Conservation (phyloP, 2,113 vertebrate genomes). For the Nannospalax galili region DNA sequence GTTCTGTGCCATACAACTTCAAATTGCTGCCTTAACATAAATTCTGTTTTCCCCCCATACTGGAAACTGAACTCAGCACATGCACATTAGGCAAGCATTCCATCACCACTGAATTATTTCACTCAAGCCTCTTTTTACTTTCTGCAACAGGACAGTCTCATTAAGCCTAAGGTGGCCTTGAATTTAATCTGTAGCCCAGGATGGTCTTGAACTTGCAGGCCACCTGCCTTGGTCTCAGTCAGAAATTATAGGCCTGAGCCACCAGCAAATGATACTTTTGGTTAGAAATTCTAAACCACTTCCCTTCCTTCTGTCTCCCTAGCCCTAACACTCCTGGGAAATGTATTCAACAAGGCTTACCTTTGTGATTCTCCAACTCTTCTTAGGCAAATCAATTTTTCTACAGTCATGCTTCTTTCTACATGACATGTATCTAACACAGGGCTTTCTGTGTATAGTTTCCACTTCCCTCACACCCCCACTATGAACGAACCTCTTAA, state of each 20-base stretch:
- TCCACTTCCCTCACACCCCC: background rate
- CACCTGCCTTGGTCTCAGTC: background rate
- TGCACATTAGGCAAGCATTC: background rate
- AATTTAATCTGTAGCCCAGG: too few relatives aligned
- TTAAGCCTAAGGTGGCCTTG: too few relatives aligned
- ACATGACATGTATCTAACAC: background rate
- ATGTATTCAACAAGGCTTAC: background rate
- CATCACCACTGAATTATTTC: background rate
- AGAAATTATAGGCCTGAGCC: background rate
- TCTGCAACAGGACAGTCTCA: background rate
- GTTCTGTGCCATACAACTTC: background rate
- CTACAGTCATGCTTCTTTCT: background rate
- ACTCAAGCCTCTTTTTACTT: background rate
- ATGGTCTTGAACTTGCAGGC: background rate
- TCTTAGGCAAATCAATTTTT: constrained; percentile 45
- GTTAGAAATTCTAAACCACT: constrained; percentile 16
- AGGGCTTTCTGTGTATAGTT: background rate
- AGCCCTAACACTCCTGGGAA: background rate
- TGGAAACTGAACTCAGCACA: background rate
- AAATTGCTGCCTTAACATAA: constrained; percentile 29
- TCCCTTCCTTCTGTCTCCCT: background rate
- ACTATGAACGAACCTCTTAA: background rate
- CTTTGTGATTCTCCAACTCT: background rate
- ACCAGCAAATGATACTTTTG: background rate
- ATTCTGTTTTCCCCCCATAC: background rate